phyloP scores from a whole-genome alignment of 2,888 invertebrate species.

The Meteorus cinctellus region DNA sequence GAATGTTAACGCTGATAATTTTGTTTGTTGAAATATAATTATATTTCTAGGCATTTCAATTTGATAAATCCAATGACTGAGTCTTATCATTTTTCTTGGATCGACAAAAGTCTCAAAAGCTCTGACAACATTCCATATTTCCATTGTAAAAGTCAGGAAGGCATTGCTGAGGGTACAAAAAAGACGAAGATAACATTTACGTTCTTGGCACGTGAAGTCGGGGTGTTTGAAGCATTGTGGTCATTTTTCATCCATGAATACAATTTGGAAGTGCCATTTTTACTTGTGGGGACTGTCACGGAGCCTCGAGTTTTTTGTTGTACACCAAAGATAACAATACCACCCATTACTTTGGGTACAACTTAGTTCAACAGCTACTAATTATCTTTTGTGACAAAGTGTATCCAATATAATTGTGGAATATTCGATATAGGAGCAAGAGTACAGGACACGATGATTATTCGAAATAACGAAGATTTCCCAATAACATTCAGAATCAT shows the following conservation, averaged over 20 bases:
- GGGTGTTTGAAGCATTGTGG: constrained; percentile 81
- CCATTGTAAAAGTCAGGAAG: constrained; percentile 77
- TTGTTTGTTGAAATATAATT: neutral
- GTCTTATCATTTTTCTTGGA: constrained; percentile 78
- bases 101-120: constrained; percentile 74
- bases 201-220: constrained; percentile 79
- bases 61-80: constrained; percentile 81
- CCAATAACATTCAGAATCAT: constrained; percentile 75
- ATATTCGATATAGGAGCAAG: constrained; percentile 63
- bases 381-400: neutral
- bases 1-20: neutral
- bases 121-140: constrained; percentile 72
- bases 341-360: constrained; percentile 77
- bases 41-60: constrained; percentile 75
- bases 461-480: constrained; percentile 77
- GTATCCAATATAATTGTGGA: no score
- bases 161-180: constrained; percentile 78
- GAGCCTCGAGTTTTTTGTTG: constrained; percentile 80
- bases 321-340: constrained; percentile 77
- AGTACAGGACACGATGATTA: constrained; percentile 70
- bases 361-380: neutral
- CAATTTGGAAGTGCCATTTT: constrained; percentile 76
- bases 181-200: constrained; percentile 78
- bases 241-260: constrained; percentile 78
- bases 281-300: constrained; percentile 79